phyloP scores from a whole-genome alignment of 2,888 invertebrate genomes.

The Orthosia incerta region DNA sequence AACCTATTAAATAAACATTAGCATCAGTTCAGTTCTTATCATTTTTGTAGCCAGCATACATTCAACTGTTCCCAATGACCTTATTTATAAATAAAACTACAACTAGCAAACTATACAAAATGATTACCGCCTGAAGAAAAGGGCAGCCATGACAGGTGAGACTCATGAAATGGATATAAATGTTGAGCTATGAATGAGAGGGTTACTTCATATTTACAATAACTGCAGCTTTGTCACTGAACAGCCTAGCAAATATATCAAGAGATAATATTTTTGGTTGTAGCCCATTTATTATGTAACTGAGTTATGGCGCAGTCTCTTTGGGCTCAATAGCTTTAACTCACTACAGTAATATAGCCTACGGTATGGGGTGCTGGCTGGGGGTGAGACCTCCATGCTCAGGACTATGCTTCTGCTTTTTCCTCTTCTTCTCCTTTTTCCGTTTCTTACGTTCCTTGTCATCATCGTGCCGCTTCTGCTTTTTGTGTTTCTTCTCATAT shows the following conservation, averaged over 20 bases:
- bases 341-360: conserved; percentile 57
- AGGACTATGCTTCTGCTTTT: conserved; percentile 98
- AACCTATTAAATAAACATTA: conserved; percentile 29
- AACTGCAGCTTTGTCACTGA: conserved; percentile 15
- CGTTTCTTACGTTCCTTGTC: conserved; percentile 98
- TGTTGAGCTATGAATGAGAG: conserved; percentile 15
- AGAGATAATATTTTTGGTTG: conserved; percentile 47
- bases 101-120: conserved; percentile 40
- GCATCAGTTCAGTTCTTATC: conserved; percentile 40
- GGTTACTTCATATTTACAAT: conserved; percentile 29
- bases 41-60: conserved; percentile 11
- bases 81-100: conserved; percentile 29
- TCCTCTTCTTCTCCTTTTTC: conserved; percentile 98
- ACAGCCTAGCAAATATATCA: conserved; percentile 24
- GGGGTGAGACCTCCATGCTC: conserved; percentile 94
- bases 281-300: conserved; percentile 35
- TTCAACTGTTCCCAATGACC: conserved; percentile 35
- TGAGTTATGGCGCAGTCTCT: conserved; percentile 71
- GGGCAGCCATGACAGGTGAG: conserved; percentile 1
- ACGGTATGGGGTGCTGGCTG: conserved; percentile 86
- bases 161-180: conserved; percentile 14
- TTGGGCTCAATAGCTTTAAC: conserved; percentile 75
- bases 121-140: conserved; percentile 7
- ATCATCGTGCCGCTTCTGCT: conserved; percentile 97
- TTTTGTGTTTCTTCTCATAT: conserved; percentile 98